Evolutionary conservation across 2,113 vertebrate genomes (phyloP), one percentile per base, ranked within the genome.

Genomic region (Thomomys bottae): DNA sequence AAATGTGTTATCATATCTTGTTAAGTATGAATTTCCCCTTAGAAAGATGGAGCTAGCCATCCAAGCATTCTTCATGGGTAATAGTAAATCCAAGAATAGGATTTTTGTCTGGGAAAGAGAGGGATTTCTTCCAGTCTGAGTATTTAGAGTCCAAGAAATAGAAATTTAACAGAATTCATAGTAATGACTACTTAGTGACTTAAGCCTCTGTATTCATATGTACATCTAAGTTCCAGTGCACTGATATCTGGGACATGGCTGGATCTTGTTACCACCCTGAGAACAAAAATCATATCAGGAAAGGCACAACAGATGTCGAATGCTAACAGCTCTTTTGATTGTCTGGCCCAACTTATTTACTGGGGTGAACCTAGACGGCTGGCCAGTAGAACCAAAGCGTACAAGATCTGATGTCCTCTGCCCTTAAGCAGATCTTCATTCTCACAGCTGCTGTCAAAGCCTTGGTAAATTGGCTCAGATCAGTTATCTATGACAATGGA

Each of bases 71-170:
- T 45, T 30, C 49, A 32, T 6, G 28, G 5, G 12, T 57, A 61
- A 63, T 45, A 17, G 14, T 45, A 63, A 79, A 34, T 32, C 28
- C 68, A 61, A 40, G 3, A 11, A 2, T 20, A 75, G 49, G 18
- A 14, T 40, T 68, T 20, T 2, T 12, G 1, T 0, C 15, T 59
- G 7, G 4, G 8, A 5, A 36, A 72, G 10, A 15, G 8, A 40
- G 73, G 36, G 40, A n/a, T 15, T 93, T 78, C 20, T 18, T 82
- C 49, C 14, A 54, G 8, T 32, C 57, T 59, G 72, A 5, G 34
- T 2, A 54, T 40, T 0, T 6, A 87, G 32, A 84, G 32, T 73
- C 49, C 38, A 79, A 87, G 32, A 21, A n/a, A 45, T 24, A 70
- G 26, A 12, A 28, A 11, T 26, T 57, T 12, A 32, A 23, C 5